Conservation (phyloP, 53 echinoderm and acorn worm species). For the Stichopus horrens region DNA sequence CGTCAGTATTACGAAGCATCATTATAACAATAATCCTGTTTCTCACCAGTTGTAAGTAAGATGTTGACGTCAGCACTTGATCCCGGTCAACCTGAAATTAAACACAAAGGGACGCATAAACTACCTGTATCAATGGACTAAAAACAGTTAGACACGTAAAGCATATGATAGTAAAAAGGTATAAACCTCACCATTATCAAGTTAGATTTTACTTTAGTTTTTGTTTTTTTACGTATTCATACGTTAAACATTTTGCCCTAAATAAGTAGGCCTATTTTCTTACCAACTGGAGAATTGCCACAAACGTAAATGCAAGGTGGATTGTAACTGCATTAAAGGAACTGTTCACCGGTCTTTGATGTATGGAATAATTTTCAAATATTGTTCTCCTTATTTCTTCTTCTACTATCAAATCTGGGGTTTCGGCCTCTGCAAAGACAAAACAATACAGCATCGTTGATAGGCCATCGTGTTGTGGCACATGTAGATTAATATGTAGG, state of each 20-base stretch:
- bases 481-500: background rate
- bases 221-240: no score
- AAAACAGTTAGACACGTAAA: no score
- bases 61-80: conserved; percentile 8
- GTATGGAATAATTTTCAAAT: conserved; percentile 3
- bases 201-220: no score
- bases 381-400: background rate
- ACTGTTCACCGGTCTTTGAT: conserved; percentile 17
- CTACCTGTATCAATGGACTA: no score
- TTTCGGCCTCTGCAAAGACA: background rate
- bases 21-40: background rate
- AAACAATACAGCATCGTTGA: background rate
- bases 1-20: no score
- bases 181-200: no score
- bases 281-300: background rate
- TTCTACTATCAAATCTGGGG: background rate
- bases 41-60: conserved; percentile 13
- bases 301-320: background rate
- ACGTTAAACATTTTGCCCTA: no score
- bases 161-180: no score
- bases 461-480: background rate
- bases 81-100: conserved; percentile 21
- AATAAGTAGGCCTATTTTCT: background rate
- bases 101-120: no score
- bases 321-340: background rate